phyloP scores from a whole-genome alignment of 2,113 vertebrate genomes.

The Chloropsis cyanopogon region DNA sequence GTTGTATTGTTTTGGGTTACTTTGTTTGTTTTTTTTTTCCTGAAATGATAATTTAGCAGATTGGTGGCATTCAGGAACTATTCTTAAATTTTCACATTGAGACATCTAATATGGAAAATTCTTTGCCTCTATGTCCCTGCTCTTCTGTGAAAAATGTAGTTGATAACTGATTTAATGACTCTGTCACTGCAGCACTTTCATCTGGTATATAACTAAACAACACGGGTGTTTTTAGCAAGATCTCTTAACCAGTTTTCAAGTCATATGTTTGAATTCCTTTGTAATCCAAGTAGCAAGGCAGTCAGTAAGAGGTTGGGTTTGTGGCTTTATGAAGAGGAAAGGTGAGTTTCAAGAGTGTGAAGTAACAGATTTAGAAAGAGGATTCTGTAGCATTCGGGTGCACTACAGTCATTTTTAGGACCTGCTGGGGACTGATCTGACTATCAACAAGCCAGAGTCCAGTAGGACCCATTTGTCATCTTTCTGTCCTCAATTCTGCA shows the following conservation, averaged over 20 bases:
- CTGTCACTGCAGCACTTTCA: neutral
- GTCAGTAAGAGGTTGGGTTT: neutral
- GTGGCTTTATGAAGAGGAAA: neutral
- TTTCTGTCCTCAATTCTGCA: neutral
- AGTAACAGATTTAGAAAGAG: neutral
- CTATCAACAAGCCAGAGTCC: neutral
- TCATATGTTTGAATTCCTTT: neutral
- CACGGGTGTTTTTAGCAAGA: neutral
- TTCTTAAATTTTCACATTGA: neutral
- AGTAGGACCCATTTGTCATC: neutral
- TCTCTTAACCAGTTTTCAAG: neutral
- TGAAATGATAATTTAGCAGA: neutral
- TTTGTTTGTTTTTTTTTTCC: neutral
- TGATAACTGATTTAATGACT: neutral
- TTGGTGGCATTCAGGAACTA: neutral
- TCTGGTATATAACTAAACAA: neutral
- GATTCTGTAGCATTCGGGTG: neutral
- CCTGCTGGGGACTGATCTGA: neutral
- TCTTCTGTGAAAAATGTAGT: neutral
- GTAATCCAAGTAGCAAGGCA: neutral
- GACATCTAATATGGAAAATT: neutral
- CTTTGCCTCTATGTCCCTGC: accelerated
- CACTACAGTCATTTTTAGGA: neutral
- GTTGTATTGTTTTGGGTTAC: neutral
- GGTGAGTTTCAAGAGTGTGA: neutral